These are phyloP conservation scores for Pristis pectinata DNA, from an alignment of 2,797 vertebrate species.

Conservation along the genomic window DNA sequence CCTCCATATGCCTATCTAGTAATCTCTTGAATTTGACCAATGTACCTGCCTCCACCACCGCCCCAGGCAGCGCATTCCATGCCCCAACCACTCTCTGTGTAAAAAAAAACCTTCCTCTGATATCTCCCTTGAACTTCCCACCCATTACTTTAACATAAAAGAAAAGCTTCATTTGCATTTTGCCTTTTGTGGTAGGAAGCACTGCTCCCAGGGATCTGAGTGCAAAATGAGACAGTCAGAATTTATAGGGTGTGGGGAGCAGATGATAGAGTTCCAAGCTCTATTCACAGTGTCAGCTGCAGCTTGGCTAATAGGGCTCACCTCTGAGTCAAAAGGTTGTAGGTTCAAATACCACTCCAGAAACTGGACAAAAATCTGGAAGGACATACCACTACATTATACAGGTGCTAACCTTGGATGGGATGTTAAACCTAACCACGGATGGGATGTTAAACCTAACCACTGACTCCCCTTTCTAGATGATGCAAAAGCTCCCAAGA, in stretches of 20 bases:
- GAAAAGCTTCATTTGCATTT: neutral
- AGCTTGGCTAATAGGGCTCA: neutral
- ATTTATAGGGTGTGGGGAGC: neutral
- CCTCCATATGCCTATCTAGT: no score
- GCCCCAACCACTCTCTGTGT: no score
- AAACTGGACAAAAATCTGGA: neutral
- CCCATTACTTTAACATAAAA: no score
- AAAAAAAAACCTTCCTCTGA: no score
- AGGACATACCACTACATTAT: neutral
- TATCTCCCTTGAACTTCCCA: no score
- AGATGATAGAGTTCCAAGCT: neutral
- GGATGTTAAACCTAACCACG: neutral
- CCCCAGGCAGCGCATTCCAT: no score
- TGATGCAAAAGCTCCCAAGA: neutral
- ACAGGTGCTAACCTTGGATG: no score
- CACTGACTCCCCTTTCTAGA: neutral
- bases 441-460: neutral
- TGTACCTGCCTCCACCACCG: no score
- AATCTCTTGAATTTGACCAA: no score
- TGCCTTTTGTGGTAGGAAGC: neutral
- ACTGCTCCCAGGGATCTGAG: neutral
- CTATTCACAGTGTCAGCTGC: neutral
- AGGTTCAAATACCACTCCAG: neutral
- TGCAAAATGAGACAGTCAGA: neutral
- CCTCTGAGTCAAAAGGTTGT: neutral